Percentiles rank a stretch among this genome's conserved stretches.
Evolutionary conservation across 2,797 vertebrate species (phyloP).

Genomic region (Anguilla pacifica): DNA sequence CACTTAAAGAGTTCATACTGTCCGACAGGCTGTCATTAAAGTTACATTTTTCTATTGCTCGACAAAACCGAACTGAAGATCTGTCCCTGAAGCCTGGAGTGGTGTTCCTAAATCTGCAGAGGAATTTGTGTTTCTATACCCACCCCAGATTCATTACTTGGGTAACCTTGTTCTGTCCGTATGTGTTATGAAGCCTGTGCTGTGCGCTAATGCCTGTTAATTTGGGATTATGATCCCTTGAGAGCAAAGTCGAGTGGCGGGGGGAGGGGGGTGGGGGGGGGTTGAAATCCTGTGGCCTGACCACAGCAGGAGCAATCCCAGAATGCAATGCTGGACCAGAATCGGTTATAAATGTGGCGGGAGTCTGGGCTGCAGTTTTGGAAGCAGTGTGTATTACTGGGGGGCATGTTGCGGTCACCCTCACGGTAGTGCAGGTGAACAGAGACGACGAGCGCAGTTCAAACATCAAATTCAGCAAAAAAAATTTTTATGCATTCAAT

Average conservation of each 20-base stretch:
- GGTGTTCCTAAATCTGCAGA: neutral
- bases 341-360: neutral
- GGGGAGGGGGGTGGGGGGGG: neutral
- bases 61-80: neutral
- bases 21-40: neutral
- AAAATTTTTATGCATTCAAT: neutral
- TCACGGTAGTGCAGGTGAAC: no score
- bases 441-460: no score
- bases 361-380: neutral
- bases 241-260: neutral
- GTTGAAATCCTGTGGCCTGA: neutral
- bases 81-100: neutral
- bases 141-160: neutral
- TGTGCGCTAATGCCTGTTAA: constrained; percentile 11
- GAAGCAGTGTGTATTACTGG: neutral
- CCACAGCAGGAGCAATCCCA: neutral
- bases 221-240: neutral
- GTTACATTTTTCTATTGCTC: neutral
- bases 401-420: neutral
- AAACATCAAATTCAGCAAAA: neutral
- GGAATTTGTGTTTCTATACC: constrained; percentile 14
- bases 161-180: constrained; percentile 34
- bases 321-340: neutral
- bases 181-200: constrained; percentile 9
- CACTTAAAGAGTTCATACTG: neutral